Percentiles rank a stretch among this genome's conserved stretches.
Conservation (phyloP, 1,140 invertebrate species). For the Stegodyphus dumicola region DNA sequence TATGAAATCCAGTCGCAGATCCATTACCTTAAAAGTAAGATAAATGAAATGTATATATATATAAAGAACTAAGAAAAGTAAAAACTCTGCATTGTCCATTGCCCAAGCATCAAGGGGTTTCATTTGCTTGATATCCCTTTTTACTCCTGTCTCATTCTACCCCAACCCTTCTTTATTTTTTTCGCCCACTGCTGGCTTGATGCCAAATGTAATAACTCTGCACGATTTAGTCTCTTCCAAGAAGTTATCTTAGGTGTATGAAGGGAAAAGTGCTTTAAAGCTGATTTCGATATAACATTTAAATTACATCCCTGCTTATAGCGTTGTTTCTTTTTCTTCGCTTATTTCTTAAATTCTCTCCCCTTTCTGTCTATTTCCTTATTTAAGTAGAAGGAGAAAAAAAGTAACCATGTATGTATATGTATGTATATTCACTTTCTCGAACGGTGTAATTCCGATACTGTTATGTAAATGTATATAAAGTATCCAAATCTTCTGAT, state of each 20-base stretch:
- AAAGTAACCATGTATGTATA: not conserved
- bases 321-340: constrained; percentile 14
- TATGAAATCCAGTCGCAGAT: constrained; percentile 53
- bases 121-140: constrained; percentile 51
- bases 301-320: constrained; percentile 50
- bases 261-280: constrained; percentile 48
- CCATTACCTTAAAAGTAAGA: constrained; percentile 58
- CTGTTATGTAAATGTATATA: constrained; percentile 54
- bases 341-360: constrained; percentile 17
- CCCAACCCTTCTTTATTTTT: constrained; percentile 9
- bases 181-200: constrained; percentile 13
- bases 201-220: constrained; percentile 56
- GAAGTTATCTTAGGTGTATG: constrained; percentile 45
- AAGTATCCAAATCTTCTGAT: constrained; percentile 30
- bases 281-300: constrained; percentile 59
- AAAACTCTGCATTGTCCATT: constrained; percentile 35
- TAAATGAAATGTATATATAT: constrained; percentile 47
- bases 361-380: constrained; percentile 38
- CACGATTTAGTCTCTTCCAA: constrained; percentile 37
- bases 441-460: constrained; percentile 17
- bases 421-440: constrained; percentile 24
- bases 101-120: constrained; percentile 43
- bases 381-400: constrained; percentile 28
- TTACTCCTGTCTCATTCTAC: constrained; percentile 15
- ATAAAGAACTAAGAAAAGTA: constrained; percentile 2